phyloP scores from a whole-genome alignment of 1,140 invertebrate species.

The Drosophila littoralis region DNA sequence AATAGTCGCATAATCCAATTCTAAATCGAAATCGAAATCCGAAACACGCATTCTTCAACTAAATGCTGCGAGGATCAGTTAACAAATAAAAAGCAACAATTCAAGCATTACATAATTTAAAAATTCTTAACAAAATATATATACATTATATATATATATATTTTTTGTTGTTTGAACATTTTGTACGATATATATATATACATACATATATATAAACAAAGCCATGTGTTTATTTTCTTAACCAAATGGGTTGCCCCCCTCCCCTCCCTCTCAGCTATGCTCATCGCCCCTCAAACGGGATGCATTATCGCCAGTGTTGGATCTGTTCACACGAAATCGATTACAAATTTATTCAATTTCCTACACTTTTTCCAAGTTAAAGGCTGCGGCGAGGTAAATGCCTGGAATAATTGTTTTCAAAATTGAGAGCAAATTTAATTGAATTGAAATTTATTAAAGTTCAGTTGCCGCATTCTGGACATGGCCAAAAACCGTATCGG shows the following conservation, averaged over 20 bases:
- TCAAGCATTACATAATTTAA: slow-evolving; percentile 31
- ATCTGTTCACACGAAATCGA: neutral
- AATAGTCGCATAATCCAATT: slow-evolving; percentile 40
- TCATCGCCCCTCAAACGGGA: neutral
- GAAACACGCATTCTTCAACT: slow-evolving; percentile 12
- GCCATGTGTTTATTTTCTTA: neutral
- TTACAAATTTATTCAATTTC: neutral
- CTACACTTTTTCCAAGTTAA: neutral
- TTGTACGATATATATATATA: slow-evolving; percentile 45
- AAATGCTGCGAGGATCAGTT: neutral
- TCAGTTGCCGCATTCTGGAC: neutral
- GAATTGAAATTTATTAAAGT: neutral
- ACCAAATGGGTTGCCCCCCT: neutral
- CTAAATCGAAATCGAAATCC: slow-evolving; percentile 8
- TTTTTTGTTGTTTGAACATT: slow-evolving; percentile 48
- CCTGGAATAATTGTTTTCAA: no score
- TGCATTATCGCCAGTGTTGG: neutral
- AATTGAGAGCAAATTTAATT: neutral
- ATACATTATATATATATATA: slow-evolving; percentile 37
- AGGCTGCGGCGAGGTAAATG: no score
- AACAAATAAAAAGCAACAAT: slow-evolving; percentile 31
- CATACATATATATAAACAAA: slow-evolving; percentile 45
- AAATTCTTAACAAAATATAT: slow-evolving; percentile 43
- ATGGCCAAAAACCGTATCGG: no score
- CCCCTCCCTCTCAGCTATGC: neutral